A percentile compares a stretch with the other conserved stretches of the same genome.
Conservation (phyloP, 2,797 vertebrate species). For the Cetoscarus ocellatus region DNA sequence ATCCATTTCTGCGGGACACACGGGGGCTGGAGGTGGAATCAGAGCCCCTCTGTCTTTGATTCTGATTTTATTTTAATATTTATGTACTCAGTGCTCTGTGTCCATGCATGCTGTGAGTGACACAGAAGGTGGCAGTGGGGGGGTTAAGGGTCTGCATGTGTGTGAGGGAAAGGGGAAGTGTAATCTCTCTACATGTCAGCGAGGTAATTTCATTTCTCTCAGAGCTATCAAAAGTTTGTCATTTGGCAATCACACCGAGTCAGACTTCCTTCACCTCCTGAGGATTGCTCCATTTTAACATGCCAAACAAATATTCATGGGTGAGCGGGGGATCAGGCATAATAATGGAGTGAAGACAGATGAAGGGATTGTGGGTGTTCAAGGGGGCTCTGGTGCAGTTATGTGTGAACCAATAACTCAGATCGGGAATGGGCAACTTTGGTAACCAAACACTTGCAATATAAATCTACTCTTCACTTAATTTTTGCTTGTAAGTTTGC, state of each 20-base stretch:
- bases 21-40: slow-evolving; percentile 49
- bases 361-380: slow-evolving; percentile 24
- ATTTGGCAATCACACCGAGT: slow-evolving; percentile 73
- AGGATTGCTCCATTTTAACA: slow-evolving; percentile 57
- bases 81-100: slow-evolving; percentile 57
- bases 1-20: slow-evolving; percentile 61
- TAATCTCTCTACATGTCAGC: slow-evolving; percentile 73
- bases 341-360: slow-evolving; percentile 42
- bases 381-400: not conserved
- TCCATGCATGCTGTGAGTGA: slow-evolving; percentile 32
- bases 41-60: slow-evolving; percentile 34
- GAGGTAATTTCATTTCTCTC: slow-evolving; percentile 75
- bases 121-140: slow-evolving; percentile 9
- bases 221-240: slow-evolving; percentile 76
- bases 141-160: slow-evolving; percentile 24
- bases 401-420: too few species aligned
- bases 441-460: slow-evolving; percentile 5
- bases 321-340: slow-evolving; percentile 31
- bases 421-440: not conserved
- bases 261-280: slow-evolving; percentile 61
- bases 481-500: too few species aligned
- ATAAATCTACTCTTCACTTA: not conserved
- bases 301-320: slow-evolving; percentile 44
- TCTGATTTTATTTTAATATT: slow-evolving; percentile 70
- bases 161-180: slow-evolving; percentile 43